Evolutionary conservation across 2,113 vertebrate species (phyloP).

Genomic region (human): GRCh38 chrX:144948001-144948500

Average conservation of each 20-base stretch:
- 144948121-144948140: conserved; percentile 30
- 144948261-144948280: not conserved
- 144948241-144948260: not conserved
- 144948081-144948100: not conserved
- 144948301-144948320: not conserved
- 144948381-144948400: not conserved
- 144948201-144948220: not conserved
- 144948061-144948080: not conserved
- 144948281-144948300: not conserved
- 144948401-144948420: not conserved
- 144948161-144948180: not conserved
- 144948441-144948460: not conserved
- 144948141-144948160: conserved; percentile 15
- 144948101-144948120: not conserved
- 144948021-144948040: not conserved
- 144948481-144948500: not conserved
- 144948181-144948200: not conserved
- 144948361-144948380: not conserved
- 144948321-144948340: not conserved
- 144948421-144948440: not conserved
- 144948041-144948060: not conserved
- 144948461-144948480: not conserved
- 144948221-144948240: conserved; percentile 38
- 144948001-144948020: not conserved
- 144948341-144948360: not conserved